phyloP scores from a whole-genome alignment of 2,888 invertebrate genomes.

The Epinotia demarniana region DNA sequence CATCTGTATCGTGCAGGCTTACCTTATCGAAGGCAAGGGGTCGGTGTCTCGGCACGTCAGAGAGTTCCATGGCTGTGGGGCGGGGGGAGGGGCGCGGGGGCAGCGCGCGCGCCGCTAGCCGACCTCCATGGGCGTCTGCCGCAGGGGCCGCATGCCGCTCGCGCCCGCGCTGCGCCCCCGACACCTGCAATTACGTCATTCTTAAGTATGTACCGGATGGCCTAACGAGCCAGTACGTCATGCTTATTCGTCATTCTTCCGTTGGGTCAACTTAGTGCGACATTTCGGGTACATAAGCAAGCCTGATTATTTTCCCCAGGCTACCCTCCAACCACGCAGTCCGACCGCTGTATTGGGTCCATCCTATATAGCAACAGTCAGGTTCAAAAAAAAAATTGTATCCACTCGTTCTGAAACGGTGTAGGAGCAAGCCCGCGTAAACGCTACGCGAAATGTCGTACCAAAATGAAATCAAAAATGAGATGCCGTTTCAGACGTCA shows the following conservation, averaged over 20 bases:
- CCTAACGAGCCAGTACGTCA: neutral
- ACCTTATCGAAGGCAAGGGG: conserved; percentile 92
- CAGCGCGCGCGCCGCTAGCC: conserved; percentile 87
- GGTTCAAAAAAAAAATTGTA: no score
- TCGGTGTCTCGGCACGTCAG: conserved; percentile 84
- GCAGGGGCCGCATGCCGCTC: conserved; percentile 92
- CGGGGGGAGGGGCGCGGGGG: conserved; percentile 87
- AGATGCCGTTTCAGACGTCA: no score
- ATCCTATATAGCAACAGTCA: no score
- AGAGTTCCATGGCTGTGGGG: conserved; percentile 86
- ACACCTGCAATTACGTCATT: conserved; percentile 81
- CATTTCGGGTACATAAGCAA: no score
- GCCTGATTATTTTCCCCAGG: no score
- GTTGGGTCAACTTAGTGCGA: neutral
- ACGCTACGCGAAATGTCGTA: no score
- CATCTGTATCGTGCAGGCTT: conserved; percentile 51
- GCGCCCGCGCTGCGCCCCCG: conserved; percentile 92
- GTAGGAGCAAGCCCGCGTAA: no score
- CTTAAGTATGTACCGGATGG: neutral
- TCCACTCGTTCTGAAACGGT: no score
- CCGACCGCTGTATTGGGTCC: no score
- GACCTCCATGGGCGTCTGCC: conserved; percentile 94
- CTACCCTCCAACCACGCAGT: no score
- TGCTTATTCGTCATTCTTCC: neutral
- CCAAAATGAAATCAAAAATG: no score